A percentile compares a stretch with the other conserved stretches of the same genome.
phyloP scores from a whole-genome alignment of 2,113 vertebrate genomes.

The Camarhynchus parvulus region DNA sequence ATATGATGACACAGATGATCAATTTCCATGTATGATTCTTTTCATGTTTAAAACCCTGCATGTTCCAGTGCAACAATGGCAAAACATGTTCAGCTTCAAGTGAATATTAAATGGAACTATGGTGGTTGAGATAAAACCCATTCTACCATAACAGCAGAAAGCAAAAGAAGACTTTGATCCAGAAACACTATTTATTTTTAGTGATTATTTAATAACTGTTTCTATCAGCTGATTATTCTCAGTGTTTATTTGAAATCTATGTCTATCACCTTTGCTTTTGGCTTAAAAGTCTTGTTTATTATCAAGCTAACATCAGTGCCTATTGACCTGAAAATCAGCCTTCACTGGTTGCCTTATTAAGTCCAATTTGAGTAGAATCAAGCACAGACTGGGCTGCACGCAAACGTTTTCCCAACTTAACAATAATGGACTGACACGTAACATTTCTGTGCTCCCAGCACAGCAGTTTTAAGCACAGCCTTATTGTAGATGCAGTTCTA shows the following conservation, averaged over 20 bases:
- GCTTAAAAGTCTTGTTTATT: neutral
- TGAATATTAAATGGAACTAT: neutral
- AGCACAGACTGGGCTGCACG: neutral
- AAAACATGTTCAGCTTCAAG: neutral
- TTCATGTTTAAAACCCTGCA: neutral
- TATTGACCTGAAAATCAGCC: neutral
- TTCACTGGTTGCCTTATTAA: neutral
- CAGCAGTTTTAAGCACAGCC: neutral
- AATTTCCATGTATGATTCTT: neutral
- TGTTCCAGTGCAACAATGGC: neutral
- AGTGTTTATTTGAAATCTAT: neutral
- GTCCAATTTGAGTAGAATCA: neutral
- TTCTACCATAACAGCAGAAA: neutral
- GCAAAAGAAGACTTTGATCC: neutral
- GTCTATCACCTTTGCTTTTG: neutral
- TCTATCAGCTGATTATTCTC: neutral
- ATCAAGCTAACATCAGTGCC: neutral
- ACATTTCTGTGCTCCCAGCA: neutral
- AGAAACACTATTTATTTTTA: neutral
- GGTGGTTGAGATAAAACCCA: neutral
- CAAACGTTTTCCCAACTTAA: neutral
- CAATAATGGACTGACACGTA: neutral
- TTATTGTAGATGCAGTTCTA: neutral
- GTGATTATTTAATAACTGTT: neutral
- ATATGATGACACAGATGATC: neutral